These are phyloP conservation scores for Campylorhamphus procurvoides DNA, from an alignment of 2,113 vertebrate genomes.

Conservation along the genomic window DNA sequence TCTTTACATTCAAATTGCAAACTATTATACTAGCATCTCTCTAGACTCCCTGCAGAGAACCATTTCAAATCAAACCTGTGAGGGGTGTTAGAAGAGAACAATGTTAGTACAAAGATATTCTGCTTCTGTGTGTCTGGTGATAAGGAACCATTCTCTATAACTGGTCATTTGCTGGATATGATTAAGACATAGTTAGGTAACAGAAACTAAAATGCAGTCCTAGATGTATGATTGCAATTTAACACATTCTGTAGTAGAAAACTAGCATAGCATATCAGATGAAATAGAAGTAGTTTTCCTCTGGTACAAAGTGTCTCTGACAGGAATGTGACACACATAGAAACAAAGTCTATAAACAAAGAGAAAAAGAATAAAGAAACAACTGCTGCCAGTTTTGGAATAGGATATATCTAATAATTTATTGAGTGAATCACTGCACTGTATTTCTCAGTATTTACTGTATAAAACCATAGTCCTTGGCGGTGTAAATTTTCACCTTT, in stretches of 20 bases:
- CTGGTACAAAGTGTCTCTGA: neutral
- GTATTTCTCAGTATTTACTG: neutral
- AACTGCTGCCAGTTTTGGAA: neutral
- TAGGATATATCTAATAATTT: neutral
- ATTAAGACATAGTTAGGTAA: neutral
- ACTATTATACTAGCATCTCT: neutral
- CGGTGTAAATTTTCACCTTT: neutral
- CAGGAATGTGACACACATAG: neutral
- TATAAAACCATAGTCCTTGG: neutral
- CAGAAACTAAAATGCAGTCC: neutral
- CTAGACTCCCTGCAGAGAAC: neutral
- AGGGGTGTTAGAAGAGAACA: neutral
- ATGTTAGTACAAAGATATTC: neutral
- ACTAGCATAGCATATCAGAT: neutral
- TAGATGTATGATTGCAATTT: neutral
- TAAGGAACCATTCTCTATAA: neutral
- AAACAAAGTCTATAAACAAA: constrained; percentile 9
- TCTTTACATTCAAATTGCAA: neutral
- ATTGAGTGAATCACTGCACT: neutral
- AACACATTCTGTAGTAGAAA: neutral
- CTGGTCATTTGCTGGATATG: neutral
- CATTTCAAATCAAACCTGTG: neutral
- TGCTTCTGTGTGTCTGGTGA: constrained; percentile 20
- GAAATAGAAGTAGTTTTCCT: neutral
- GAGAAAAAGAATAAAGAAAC: neutral